These are phyloP conservation scores for Amazona ochrocephala DNA, from an alignment of 2,797 vertebrate genomes.

Conservation along the genomic window DNA sequence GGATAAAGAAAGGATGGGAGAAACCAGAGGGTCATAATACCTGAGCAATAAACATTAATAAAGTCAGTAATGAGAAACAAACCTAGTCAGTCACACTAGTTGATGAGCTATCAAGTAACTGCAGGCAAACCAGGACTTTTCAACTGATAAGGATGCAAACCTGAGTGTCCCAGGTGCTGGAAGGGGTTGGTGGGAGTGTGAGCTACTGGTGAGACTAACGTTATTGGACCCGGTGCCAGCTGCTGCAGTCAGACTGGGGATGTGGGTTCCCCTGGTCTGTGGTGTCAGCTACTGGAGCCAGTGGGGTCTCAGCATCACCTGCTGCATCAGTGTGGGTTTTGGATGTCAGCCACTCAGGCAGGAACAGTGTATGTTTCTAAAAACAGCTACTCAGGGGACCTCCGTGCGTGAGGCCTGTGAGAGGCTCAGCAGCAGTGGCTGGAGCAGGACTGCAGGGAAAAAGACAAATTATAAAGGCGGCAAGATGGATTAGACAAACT, in stretches of 20 bases:
- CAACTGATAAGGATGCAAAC: background rate
- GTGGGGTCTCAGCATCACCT: fast-evolving
- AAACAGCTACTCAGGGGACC: fast-evolving
- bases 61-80: background rate
- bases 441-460: fast-evolving
- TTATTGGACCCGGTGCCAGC: background rate
- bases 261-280: too few species aligned
- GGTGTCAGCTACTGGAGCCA: background rate
- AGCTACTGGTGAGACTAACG: fast-evolving
- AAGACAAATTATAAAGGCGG: background rate
- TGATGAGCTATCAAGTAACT: background rate
- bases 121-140: background rate
- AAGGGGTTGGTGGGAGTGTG: fast-evolving
- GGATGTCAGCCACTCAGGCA: background rate
- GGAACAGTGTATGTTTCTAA: background rate
- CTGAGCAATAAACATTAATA: background rate
- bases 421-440: fast-evolving
- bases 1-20: background rate
- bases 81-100: background rate
- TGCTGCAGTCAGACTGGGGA: background rate
- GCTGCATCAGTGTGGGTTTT: fast-evolving
- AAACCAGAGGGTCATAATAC: background rate
- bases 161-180: background rate
- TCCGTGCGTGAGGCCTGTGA: fast-evolving
- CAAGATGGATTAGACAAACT: background rate